Evolutionary conservation across 2,113 vertebrate species (phyloP).

Genomic region (Trichechus manatus): DNA sequence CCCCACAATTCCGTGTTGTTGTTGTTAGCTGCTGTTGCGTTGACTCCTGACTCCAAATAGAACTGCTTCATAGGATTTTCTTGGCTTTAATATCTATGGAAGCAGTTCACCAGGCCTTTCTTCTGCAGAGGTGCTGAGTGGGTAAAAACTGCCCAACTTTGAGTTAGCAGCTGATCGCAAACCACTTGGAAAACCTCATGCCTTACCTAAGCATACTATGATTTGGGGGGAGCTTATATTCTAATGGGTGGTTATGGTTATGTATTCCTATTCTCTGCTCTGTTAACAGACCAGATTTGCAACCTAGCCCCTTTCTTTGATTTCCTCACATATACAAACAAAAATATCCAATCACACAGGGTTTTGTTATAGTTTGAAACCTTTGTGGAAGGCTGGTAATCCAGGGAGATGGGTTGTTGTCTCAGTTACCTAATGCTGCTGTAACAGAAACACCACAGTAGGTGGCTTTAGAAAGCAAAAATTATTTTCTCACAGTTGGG

Average conservation of each 20-base stretch:
- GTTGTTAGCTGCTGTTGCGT: too few species aligned
- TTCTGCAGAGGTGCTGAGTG: too few species aligned
- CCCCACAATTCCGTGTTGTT: background rate
- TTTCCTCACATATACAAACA: background rate
- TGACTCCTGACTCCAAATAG: too few species aligned
- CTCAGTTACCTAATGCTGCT: too few species aligned
- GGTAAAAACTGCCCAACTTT: too few species aligned
- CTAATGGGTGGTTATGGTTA: background rate
- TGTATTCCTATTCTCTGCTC: background rate
- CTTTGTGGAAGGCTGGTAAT: background rate
- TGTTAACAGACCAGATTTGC: background rate
- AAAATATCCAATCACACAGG: background rate
- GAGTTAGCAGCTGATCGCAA: too few species aligned
- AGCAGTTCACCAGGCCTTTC: too few species aligned
- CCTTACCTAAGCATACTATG: background rate
- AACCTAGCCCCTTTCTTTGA: background rate
- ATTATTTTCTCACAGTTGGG: too few species aligned
- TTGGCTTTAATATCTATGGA: too few species aligned
- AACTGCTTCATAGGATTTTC: too few species aligned
- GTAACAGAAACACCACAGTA: too few species aligned
- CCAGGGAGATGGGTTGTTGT: background rate
- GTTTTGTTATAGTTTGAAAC: background rate
- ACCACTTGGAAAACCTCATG: background rate
- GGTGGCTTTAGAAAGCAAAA: too few species aligned
- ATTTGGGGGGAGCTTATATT: background rate